phyloP scores from a whole-genome alignment of 1,140 invertebrate genomes.

The Drosophila melanica region DNA sequence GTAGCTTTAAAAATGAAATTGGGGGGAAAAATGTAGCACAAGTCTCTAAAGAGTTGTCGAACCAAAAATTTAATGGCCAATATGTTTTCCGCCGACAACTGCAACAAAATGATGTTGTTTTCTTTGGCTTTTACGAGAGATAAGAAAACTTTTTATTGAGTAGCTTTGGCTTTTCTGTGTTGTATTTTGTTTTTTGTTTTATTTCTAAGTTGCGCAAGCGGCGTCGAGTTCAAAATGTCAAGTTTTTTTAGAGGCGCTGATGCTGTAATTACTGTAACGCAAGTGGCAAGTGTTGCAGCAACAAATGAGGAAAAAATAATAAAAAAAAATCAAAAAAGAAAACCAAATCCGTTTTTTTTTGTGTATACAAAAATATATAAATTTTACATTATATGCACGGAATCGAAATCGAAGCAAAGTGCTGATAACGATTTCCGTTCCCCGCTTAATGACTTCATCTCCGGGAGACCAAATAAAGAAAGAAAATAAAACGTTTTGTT shows the following conservation, averaged over 20 bases:
- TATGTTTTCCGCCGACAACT: constrained; percentile 51
- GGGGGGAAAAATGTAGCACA: constrained; percentile 55
- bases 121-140: constrained; percentile 67
- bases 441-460: constrained; percentile 69
- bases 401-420: constrained; percentile 73
- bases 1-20: constrained; percentile 1
- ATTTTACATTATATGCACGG: constrained; percentile 48
- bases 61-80: constrained; percentile 39
- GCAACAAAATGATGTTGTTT: constrained; percentile 63
- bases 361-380: constrained; percentile 30
- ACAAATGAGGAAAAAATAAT: constrained; percentile 27
- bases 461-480: neutral
- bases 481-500: constrained; percentile 66
- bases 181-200: constrained; percentile 12
- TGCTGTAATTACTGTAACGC: constrained; percentile 48
- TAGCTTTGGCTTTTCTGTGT: constrained; percentile 3
- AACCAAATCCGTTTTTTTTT: too few relatives aligned
- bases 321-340: constrained; percentile 10
- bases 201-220: constrained; percentile 44
- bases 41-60: constrained; percentile 58
- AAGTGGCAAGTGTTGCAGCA: constrained; percentile 58
- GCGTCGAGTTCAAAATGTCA: constrained; percentile 71
- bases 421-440: constrained; percentile 79
- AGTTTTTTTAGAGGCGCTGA: constrained; percentile 45
- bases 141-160: constrained; percentile 70